These are phyloP conservation scores for Peromyscus eremicus DNA, from an alignment of 2,797 vertebrate species.

Conservation along the genomic window DNA sequence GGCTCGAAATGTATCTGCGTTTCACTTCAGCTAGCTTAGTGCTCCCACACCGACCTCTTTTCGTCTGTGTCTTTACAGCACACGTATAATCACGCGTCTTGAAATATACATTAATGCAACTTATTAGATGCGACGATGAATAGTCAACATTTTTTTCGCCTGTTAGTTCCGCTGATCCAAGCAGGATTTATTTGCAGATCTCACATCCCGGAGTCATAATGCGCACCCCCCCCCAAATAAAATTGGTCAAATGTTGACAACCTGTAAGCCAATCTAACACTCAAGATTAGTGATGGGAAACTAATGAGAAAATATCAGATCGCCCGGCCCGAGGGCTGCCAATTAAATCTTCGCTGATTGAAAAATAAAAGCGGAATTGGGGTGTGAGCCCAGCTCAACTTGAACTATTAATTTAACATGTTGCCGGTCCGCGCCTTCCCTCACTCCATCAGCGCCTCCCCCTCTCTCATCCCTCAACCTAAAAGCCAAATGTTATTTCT, in stretches of 20 bases:
- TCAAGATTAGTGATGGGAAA: conserved; percentile 92
- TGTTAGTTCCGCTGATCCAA: conserved; percentile 91
- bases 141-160: conserved; percentile 91
- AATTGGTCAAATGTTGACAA: conserved; percentile 95
- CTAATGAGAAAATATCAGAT: conserved; percentile 95
- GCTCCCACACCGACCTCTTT: conserved; percentile 34
- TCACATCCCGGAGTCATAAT: conserved; percentile 89
- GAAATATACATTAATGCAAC: conserved; percentile 85
- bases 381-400: conserved; percentile 91
- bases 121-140: conserved; percentile 88
- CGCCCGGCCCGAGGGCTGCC: conserved; percentile 92
- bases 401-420: conserved; percentile 92
- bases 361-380: conserved; percentile 92
- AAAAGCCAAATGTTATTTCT: conserved; percentile 86
- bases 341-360: conserved; percentile 98
- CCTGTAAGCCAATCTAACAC: conserved; percentile 93
- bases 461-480: conserved; percentile 44
- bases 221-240: conserved; percentile 87
- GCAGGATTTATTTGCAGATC: conserved; percentile 91
- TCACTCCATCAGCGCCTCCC: conserved; percentile 58
- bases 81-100: conserved; percentile 63
- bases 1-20: conserved; percentile 89
- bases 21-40: conserved; percentile 86
- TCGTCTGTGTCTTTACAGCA: not conserved
- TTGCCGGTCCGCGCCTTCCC: conserved; percentile 83